Evolutionary conservation across 2,113 vertebrate genomes (phyloP), one percentile per base, ranked within the genome.

Genomic region (Panthera tigris): DNA sequence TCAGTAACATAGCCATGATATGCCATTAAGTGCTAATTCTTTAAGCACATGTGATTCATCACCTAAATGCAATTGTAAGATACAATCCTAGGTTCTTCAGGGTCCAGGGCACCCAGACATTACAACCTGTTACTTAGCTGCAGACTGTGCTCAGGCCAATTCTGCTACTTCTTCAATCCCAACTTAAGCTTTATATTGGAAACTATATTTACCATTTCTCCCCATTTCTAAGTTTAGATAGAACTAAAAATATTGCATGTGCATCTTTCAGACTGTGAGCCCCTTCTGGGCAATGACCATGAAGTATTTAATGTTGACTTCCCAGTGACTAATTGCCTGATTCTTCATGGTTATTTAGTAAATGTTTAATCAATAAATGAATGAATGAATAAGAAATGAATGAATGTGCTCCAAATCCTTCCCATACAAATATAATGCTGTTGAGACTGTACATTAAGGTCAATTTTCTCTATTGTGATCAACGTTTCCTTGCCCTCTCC

Each of bases 371-470:
- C 13, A 79, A 36, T 89, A 14, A 92, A 66, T 68, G 16, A 96
- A 39, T 81, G 23, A 83, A 52, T 69, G 41, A 85, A 83, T 90
- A 55, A 81, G 73, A 97, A 92, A 73, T 55, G 15, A 97, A 84
- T 63, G 14, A 39, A 66, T 50, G 25, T n/a, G 16, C 23, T 81
- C 41, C 29, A 66, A 48, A 50, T 65, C 25, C 13, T 4, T 94
- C 45, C 31, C 45, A 55, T 61, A 61, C 8, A 78, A 91, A 85
- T 71, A 63, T 48, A 91, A 89, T 91, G 25, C 10, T 92, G 36
- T 18, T 61, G 36, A 71, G 63, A 10, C 3, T 74, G 14, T 36
- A 71, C 31, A n/a, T 45, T 48, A 92, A 63, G 65, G 16, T 4
- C 39, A 80, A 7, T 68, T 95, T 79, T 87, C 48, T 93, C 31